Evolutionary conservation across 2,888 invertebrate species (phyloP).

Genomic region (Drosophila austrosaltans): DNA sequence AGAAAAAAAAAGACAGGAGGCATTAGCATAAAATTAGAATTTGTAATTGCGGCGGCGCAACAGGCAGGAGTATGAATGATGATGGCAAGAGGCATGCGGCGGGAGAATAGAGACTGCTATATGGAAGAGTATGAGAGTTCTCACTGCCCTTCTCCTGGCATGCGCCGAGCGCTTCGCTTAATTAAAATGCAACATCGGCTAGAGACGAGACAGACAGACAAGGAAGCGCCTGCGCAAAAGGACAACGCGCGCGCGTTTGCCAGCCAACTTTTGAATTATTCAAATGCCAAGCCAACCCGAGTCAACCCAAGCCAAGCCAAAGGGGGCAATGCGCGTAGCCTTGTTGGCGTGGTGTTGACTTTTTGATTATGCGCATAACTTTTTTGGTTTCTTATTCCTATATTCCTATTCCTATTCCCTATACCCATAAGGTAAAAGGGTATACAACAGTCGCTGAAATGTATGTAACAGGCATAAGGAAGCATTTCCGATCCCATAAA

Average conservation of each 20-base stretch:
- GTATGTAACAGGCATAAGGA: too few species aligned
- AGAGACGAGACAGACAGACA: constrained; percentile 41
- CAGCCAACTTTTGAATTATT: constrained; percentile 78
- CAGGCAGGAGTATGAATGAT: constrained; percentile 54
- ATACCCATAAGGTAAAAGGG: too few species aligned
- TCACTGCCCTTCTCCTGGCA: constrained; percentile 55
- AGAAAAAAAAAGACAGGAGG: constrained; percentile 42
- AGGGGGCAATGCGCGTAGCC: constrained; percentile 53
- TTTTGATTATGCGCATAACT: constrained; percentile 82
- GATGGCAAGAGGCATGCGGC: constrained; percentile 20
- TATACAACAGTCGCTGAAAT: too few species aligned
- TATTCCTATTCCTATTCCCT: too few species aligned
- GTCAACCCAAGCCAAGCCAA: constrained; percentile 26
- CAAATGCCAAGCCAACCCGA: constrained; percentile 54
- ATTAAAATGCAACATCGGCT: constrained; percentile 77
- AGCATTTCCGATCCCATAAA: too few species aligned
- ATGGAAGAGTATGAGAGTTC: constrained; percentile 29
- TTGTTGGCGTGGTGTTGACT: constrained; percentile 78
- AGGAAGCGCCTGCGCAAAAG: constrained; percentile 74
- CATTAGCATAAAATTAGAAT: constrained; percentile 83
- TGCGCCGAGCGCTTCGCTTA: constrained; percentile 74
- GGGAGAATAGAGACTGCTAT: constrained; percentile 36
- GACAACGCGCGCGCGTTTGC: constrained; percentile 56
- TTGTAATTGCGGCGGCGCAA: constrained; percentile 82
- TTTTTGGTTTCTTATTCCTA: constrained; percentile 34